Base-by-base conservation (phyloP, 2,888 invertebrate species). In the Amblyjoppa fuscipennis region DNA sequence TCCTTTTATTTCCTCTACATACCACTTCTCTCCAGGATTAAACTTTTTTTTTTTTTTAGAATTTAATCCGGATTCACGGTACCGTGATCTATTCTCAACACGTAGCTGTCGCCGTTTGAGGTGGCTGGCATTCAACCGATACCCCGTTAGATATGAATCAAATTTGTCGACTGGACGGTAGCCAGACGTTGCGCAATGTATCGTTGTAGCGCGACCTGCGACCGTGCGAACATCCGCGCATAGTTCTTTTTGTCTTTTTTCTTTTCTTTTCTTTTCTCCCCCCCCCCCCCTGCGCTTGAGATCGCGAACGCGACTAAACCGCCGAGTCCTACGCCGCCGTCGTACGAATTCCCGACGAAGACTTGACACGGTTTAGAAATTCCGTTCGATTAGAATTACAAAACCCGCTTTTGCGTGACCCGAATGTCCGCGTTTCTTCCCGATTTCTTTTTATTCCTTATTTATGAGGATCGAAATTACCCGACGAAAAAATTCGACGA, bases 311-410 rank as follows among this genome's bases (percentile, higher is more conserved):
- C 78, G 66, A 75, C 31, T 61, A 76, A 70, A 70, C 51, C 61
- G 34, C 56, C 53, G 38, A 28, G 59, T 25, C 28, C 28, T 28
- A 25, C 9, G 28, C 59, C 28, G 59, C 13, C 9, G 59, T 59
- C 59, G 25, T 59, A 28, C 59, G 59, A 59, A 59, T 59, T 25
- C 66, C 51, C 38, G 76, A 66, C 76, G 66, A 51, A 11, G 64
- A 76, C 66, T 38, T 59, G 59, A 76, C 76, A 53, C 79, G 86
- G 85, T 91, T 92, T 92, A 92, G 91, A 92, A 92, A 93, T 91
- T 89, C 87, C 88, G 77, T 61, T 78, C 89, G 84, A 89, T 91
- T 90, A 90, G 91, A 91, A 91, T 93, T 91, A 90, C 92, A 91
- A 92, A 92, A 90, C 73, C 49, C 73, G 0, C 13, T 49, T 84